These are phyloP conservation scores for Stigmatopora nigra DNA, from an alignment of 2,113 vertebrate genomes.

Conservation along the genomic window DNA sequence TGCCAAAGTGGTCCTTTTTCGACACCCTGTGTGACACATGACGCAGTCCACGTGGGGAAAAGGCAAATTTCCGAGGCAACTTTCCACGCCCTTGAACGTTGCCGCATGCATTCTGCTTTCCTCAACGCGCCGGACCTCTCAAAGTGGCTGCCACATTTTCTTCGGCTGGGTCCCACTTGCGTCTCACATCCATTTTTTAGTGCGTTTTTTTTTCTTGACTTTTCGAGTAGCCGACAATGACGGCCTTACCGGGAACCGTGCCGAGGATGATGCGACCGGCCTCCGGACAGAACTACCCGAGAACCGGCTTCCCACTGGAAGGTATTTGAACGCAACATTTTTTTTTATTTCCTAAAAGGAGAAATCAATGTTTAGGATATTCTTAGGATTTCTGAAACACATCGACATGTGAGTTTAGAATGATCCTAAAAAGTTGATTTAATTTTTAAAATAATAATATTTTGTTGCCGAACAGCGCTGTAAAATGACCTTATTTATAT, in stretches of 20 bases:
- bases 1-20: conserved; percentile 10
- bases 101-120: neutral
- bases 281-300: conserved; percentile 88
- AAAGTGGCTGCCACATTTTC: neutral
- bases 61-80: neutral
- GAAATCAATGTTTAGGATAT: neutral
- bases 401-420: neutral
- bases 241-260: conserved; percentile 78
- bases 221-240: conserved; percentile 46
- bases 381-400: neutral
- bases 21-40: conserved; percentile 16
- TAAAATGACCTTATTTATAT: neutral
- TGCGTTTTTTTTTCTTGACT: conserved; percentile 3
- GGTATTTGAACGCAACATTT: conserved; percentile 68
- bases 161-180: neutral
- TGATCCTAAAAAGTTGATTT: too few relatives aligned
- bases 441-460: neutral
- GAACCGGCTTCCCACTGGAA: conserved; percentile 90
- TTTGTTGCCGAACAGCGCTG: neutral
- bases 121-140: conserved; percentile 16
- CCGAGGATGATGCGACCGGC: conserved; percentile 90
- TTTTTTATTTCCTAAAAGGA: neutral
- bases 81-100: neutral
- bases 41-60: conserved; percentile 1
- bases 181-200: conserved; percentile 5